Evolutionary conservation across 2,113 vertebrate species (phyloP), one percentile per base, ranked within the genome.

Genomic region (Chlamydotis undulata): DNA sequence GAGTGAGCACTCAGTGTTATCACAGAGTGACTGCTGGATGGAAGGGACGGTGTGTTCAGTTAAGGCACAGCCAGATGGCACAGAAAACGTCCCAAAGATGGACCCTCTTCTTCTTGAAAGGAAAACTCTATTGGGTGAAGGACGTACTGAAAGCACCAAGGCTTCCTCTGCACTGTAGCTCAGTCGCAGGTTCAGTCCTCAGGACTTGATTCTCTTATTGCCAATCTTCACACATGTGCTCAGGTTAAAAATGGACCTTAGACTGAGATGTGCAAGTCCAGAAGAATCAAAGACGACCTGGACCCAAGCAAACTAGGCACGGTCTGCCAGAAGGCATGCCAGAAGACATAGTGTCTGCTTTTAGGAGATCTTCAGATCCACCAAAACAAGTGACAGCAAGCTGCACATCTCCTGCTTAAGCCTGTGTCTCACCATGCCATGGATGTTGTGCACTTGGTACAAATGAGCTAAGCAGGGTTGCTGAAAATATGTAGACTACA

Each of bases 21-120:
- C 1, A 1, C 19, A 50, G 50, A 61, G 70, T 18, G 52, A 37
- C n/a, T 39, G 65, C 57, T 79, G 74, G 49, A 29, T 19, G 28
- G 37, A 39, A 87, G 69, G 69, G 19, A 41, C 1, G 1, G 14
- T 7, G 23, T 6, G 26, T 3, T 50, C 52, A 50, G 47, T 16
- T 82, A 47, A 28, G 67, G 37, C 59, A 87, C 10, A 83, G 71
- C 28, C 49, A 80, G 0, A 0, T 5, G 29, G 67, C 63, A 77
- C 28, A 43, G n/a, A 74, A 14, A 50, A 56, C 15, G 0, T 1
- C 55, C 52, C 43, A 50, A 35, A 35, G 16, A 5, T 0, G 78
- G 39, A 53, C 4, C 25, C 1, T 9, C 31, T 41, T 37, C 61
- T 56, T 60, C 79, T 31, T 39, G 14, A 60, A 45, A 81, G 68